Base-by-base conservation (phyloP, 1,140 invertebrate species). In the Drosophila willistoni region DNA sequence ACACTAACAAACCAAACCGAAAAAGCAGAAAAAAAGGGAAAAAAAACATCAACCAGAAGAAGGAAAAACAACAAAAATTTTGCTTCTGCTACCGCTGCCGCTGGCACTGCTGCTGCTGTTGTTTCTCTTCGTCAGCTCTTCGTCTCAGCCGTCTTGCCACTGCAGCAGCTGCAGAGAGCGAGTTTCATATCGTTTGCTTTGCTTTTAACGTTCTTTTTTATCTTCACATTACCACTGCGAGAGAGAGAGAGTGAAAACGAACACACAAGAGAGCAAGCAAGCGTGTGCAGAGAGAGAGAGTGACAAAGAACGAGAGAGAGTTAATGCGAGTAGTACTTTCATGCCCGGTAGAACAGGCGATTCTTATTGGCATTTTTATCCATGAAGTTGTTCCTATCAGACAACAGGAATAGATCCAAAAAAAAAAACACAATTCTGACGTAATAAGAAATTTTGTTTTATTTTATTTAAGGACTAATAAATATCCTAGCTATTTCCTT, bases 101-200 rank as follows among this genome's bases (percentile, higher is more conserved):
- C 13, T 5, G 19, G 4, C 33, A 12, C 60, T 42, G 12, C 59
- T 42, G 19, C 39, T 29, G 6, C 13, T 9, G 13, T 19, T 44
- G 19, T 25, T 42, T 14, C 41, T 33, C 44, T 47, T 47, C 14
- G 44, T 17, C 44, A 36, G 5, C 34, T 36, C 34, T 36, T 36
- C 34, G 33, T 13, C 12, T 14, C 62, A 25, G 25, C 17, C n/a
- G 10, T n/a, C 7, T 29, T 47, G n/a, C n/a, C 42, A 36, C 44
- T 44, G 22, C 29, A 54, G 34, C 29, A 64, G 33, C 25, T 9
- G 39, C 60, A 41, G 54, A 66, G 70, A 74, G 63, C 70, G 56
- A 60, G 56, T 73, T 64, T 74, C 62, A 60, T 73, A 68, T 64
- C 64, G 64, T 41, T 68, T 71, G 42, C 59, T 59, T 66, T 47